These are phyloP conservation scores for Silvanus unidentatus DNA, from an alignment of 2,888 invertebrate genomes.

Conservation along the genomic window DNA sequence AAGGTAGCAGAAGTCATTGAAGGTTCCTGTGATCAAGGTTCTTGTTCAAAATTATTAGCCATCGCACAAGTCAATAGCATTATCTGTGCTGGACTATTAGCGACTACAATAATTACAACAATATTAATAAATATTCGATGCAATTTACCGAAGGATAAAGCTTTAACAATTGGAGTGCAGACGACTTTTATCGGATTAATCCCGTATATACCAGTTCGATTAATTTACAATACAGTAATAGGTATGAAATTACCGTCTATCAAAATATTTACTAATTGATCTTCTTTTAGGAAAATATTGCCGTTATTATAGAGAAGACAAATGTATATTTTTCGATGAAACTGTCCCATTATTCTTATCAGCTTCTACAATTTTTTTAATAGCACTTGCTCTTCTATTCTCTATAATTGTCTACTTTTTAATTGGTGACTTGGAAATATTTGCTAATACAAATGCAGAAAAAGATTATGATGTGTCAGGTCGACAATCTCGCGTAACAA, in stretches of 20 bases:
- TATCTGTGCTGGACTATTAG: slow-evolving; percentile 33
- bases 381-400: slow-evolving; percentile 10
- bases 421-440: not conserved
- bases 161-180: slow-evolving; percentile 54
- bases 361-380: slow-evolving; percentile 27
- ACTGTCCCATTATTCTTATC: slow-evolving; percentile 31
- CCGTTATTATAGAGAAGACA: slow-evolving; percentile 20
- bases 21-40: slow-evolving; percentile 51
- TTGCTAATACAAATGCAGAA: not conserved
- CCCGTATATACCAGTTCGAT: slow-evolving; percentile 57
- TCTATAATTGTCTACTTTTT: not conserved
- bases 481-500: not conserved
- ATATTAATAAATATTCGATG: slow-evolving; percentile 52
- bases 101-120: slow-evolving; percentile 47
- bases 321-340: slow-evolving; percentile 32
- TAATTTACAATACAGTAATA: slow-evolving; percentile 56
- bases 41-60: slow-evolving; percentile 50
- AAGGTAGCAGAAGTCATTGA: slow-evolving; percentile 41
- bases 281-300: slow-evolving; percentile 29
- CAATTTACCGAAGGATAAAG: slow-evolving; percentile 56
- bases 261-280: slow-evolving; percentile 6
- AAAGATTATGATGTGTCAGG: not conserved
- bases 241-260: slow-evolving; percentile 37
- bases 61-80: slow-evolving; percentile 40
- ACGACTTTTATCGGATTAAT: slow-evolving; percentile 52